Conservation (phyloP, 2,888 invertebrate species). For the Eilema caniola region DNA sequence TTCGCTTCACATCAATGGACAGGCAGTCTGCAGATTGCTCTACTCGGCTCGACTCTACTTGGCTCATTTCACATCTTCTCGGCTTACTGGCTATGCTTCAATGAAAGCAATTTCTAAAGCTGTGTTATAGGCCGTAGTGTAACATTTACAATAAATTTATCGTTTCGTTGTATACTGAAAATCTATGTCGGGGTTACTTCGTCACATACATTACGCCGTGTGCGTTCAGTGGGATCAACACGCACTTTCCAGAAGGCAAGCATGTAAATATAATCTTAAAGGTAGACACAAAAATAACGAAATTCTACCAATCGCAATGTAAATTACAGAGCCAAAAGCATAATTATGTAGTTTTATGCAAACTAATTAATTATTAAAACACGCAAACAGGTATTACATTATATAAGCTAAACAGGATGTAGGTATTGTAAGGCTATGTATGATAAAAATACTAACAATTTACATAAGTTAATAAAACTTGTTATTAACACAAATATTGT, state of each 20-base stretch:
- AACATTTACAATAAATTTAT: too few relatives aligned
- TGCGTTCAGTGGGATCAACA: neutral
- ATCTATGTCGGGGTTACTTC: too few relatives aligned
- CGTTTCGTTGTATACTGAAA: too few relatives aligned
- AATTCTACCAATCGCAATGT: neutral
- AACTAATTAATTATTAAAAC: slow-evolving; percentile 14
- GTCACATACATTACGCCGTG: too few relatives aligned
- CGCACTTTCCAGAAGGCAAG: neutral
- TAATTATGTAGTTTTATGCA: slow-evolving; percentile 1
- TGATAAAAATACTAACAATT: neutral
- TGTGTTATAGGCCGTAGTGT: too few relatives aligned
- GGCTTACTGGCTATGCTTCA: neutral
- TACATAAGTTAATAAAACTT: slow-evolving; percentile 22
- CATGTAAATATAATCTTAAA: neutral
- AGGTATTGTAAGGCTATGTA: neutral
- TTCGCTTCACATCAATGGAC: too few relatives aligned
- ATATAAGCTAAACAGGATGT: slow-evolving; percentile 1
- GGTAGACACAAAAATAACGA: neutral
- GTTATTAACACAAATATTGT: slow-evolving; percentile 33
- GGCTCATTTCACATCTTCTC: neutral
- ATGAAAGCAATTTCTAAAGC: neutral
- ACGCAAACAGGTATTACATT: slow-evolving; percentile 10
- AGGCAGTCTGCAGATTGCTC: too few relatives aligned
- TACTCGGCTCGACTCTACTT: too few relatives aligned
- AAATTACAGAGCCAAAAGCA: neutral